phyloP scores from a whole-genome alignment of 1,140 invertebrate species.

The Caenorhabditis latens region DNA sequence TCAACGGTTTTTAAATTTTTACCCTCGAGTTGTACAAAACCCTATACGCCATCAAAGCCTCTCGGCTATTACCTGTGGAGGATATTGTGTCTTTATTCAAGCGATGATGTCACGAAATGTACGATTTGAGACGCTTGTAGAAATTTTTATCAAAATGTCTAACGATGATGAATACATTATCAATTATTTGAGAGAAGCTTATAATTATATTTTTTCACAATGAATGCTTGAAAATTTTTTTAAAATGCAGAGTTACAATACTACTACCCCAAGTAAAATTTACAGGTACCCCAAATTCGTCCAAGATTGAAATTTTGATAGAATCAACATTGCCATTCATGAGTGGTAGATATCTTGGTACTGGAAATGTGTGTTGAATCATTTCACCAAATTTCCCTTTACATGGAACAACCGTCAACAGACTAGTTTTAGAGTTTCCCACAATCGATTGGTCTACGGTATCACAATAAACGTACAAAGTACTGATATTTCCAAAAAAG shows the following conservation, averaged over 20 bases:
- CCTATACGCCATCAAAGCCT: not conserved
- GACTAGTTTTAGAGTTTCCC: not conserved
- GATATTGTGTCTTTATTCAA: not conserved
- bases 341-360: not conserved
- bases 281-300: not conserved
- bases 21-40: not conserved
- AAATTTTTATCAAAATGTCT: constrained; percentile 1
- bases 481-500: constrained; percentile 2
- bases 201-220: not conserved
- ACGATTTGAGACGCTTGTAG: not conserved
- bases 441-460: not conserved
- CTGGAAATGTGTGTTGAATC: not conserved
- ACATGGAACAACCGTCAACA: not conserved
- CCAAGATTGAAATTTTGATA: not conserved
- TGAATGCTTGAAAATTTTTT: too few relatives aligned
- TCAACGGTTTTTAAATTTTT: not conserved
- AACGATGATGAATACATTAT: constrained; percentile 9
- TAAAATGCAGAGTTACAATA: not conserved
- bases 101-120: constrained; percentile 2
- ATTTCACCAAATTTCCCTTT: not conserved
- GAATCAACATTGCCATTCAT: not conserved
- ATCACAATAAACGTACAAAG: not conserved
- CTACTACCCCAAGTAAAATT: not conserved
- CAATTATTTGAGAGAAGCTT: not conserved
- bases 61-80: not conserved